Conservation (phyloP, 2,113 vertebrate genomes). For the Alectura lathami region DNA sequence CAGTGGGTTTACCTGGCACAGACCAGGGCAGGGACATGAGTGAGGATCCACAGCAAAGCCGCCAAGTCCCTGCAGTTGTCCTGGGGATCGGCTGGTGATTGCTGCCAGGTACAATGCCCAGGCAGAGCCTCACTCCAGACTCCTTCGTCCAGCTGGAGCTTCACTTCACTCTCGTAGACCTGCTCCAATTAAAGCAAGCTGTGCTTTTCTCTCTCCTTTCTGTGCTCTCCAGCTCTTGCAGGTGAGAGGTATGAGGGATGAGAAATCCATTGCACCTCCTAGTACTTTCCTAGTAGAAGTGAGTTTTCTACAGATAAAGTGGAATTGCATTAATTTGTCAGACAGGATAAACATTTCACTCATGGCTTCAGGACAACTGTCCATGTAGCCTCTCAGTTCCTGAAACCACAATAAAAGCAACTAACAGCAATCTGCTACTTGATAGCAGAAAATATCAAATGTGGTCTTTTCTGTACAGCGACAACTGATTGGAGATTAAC, state of each 20-base stretch:
- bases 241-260: background rate
- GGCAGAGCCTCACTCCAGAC: background rate
- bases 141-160: background rate
- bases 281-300: background rate
- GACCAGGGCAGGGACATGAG: rapidly evolving
- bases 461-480: background rate
- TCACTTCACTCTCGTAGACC: background rate
- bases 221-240: background rate
- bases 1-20: background rate
- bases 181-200: background rate
- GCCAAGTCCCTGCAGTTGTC: background rate
- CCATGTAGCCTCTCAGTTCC: rapidly evolving
- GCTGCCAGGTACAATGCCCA: background rate
- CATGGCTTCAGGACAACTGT: background rate
- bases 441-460: background rate
- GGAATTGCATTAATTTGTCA: background rate
- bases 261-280: background rate
- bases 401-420: background rate
- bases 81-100: background rate
- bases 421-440: background rate
- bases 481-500: background rate
- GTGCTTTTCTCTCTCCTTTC: background rate
- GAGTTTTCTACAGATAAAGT: background rate
- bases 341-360: background rate
- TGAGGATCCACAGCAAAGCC: background rate